phyloP scores from a whole-genome alignment of 2,113 vertebrate species.

The Danio rerio region GRCz12tu NC_133192.1:13247001-13247500 shows the following conservation, averaged over 20 bases:
- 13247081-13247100: conserved; percentile 24
- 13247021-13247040: conserved; percentile 11
- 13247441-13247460: neutral
- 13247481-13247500: neutral
- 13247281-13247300: neutral
- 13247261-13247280: neutral
- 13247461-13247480: neutral
- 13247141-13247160: neutral
- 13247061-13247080: conserved; percentile 16
- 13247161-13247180: neutral
- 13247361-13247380: neutral
- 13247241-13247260: neutral
- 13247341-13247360: neutral
- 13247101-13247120: conserved; percentile 8
- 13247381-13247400: conserved; percentile 4
- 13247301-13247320: neutral
- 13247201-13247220: neutral
- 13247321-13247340: neutral
- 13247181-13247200: conserved; percentile 26
- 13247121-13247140: neutral
- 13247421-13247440: conserved; percentile 14
- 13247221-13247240: neutral
- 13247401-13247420: neutral
- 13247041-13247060: conserved; percentile 4
- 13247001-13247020: conserved; percentile 21